These are phyloP conservation scores for Taenaris catops DNA, from an alignment of 2,888 invertebrate genomes.

Conservation along the genomic window DNA sequence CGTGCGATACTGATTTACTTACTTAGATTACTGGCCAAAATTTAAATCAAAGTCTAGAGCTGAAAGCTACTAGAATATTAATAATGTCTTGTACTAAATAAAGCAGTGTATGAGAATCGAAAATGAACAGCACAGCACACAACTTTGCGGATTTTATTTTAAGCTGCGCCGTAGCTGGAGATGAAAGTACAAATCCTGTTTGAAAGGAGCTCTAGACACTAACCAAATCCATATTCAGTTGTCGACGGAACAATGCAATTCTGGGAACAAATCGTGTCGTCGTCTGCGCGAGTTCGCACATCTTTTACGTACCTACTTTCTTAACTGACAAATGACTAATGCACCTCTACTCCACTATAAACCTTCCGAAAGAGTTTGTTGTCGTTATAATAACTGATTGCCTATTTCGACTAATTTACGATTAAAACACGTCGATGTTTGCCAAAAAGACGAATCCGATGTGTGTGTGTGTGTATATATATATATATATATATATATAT, in stretches of 20 bases:
- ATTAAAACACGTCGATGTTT: too few species aligned
- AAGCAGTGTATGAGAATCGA: not conserved
- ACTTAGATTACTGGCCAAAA: too few species aligned
- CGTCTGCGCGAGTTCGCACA: conserved; percentile 10
- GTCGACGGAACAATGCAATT: conserved; percentile 67
- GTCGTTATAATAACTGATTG: too few species aligned
- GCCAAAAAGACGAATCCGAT: too few species aligned
- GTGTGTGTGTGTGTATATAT: too few species aligned
- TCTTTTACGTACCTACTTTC: conserved; percentile 10
- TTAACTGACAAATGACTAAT: conserved; percentile 17
- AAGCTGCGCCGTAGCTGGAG: conserved; percentile 4
- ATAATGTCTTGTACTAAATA: not conserved
- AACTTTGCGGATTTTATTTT: not conserved
- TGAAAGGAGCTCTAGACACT: conserved; percentile 30
- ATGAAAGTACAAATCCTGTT: conserved; percentile 22
- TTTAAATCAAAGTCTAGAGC: too few species aligned
- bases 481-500: too few species aligned
- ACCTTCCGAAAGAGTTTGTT: not conserved
- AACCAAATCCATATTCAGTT: conserved; percentile 70
- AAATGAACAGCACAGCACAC: not conserved
- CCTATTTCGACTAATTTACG: too few species aligned
- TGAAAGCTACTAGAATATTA: too few species aligned
- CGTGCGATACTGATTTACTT: too few species aligned
- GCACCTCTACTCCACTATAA: conserved; percentile 8
- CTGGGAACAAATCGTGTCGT: conserved; percentile 55